Base-by-base conservation (phyloP, 1,140 invertebrate species). In the Lepidurus packardi region DNA sequence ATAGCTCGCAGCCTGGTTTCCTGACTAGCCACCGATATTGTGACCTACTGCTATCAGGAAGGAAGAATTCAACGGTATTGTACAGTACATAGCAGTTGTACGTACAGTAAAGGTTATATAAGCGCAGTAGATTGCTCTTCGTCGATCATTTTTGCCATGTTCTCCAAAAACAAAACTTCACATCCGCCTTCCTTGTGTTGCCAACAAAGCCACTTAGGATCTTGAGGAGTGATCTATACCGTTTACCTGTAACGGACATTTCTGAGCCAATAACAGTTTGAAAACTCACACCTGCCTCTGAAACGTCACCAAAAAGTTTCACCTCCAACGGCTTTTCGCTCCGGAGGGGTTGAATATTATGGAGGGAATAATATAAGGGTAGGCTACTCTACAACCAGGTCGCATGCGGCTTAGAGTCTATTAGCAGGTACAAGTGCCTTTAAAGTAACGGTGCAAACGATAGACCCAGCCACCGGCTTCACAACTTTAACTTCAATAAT, bases 171-270 rank as follows among this genome's bases (percentile, higher is more conserved):
- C 34, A 65, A n/a, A 65, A 65, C 21, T 65, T 13, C 8, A 65
- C 53, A n/a, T 65, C 53, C 53, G 16, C 16, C 53, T 21, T 16
- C 53, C n/a, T 65, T 65, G 8, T n/a, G 21, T 13, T n/a, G 53
- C 34, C 16, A 65, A n/a, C 53, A 65, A 13, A 65, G 21, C 21
- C 53, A 2, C 4, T 21, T 0, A 65, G n/a, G 53, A 65, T 7
- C 21, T 65, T 34, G 34, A 65, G 53, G 53, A 13, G 16, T 65
- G 53, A 65, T 65, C 53, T 21, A 65, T 16, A 65, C 53, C 21
- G 53, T 65, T 65, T 65, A 65, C n/a, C 53, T 65, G 16, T 65
- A 65, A 65, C 53, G 53, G 53, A 65, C 53, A 65, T 65, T 65
- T 65, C 13, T 65, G 53, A n/a, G 53, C 53, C 53, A 65, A 65